Base-by-base conservation (phyloP, 2,113 vertebrate genomes). In the Myotis davidii region DNA sequence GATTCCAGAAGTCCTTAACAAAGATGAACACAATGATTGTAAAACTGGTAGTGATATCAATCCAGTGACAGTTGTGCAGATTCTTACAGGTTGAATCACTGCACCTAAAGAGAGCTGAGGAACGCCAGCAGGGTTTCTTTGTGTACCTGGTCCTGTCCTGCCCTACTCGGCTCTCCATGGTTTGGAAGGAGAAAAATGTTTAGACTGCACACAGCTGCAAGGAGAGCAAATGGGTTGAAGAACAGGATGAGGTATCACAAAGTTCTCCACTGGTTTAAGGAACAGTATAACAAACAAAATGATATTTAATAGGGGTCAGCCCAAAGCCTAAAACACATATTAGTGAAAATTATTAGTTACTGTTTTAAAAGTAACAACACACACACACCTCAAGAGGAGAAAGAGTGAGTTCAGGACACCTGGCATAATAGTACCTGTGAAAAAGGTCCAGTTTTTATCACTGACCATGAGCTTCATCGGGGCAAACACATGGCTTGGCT, bases 1-100 rank as follows among this genome's bases (percentile, higher is more conserved):
- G 27, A 88, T 88, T 77, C 91, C 17, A 78, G 45, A 56, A 81
- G 56, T 85, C 74, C n/a, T 91, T 74, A 70, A 52, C 54, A 74
- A 85, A 94, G 78, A 9, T 50, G 4, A 67, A 81, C 12, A 59
- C 12, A 89, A 5, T 65, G 73, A 90, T 11, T 20, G 17, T 42
- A n/a, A 91, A 69, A 29, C 2, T 90, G 72, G 59, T 3, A 56
- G 45, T 65, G 74, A 48, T 9, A 79, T 27, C 25, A 50, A 81
- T 59, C 18, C 61, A n/a, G 37, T 59, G 25, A 61, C n/a, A 65
- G 8, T 39, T 91, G 32, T 56, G 2, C 8, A 65, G 34, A 91
- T 48, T 56, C 52, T 65, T 65, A 77, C 5, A 48, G 34, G 34
- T 23, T 12, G 16, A n/a, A 64, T 2, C 17, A 54, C n/a, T 27